Evolutionary conservation across 2,113 vertebrate genomes (phyloP).

Genomic region (Calyptommatus sinebrachiatus): DNA sequence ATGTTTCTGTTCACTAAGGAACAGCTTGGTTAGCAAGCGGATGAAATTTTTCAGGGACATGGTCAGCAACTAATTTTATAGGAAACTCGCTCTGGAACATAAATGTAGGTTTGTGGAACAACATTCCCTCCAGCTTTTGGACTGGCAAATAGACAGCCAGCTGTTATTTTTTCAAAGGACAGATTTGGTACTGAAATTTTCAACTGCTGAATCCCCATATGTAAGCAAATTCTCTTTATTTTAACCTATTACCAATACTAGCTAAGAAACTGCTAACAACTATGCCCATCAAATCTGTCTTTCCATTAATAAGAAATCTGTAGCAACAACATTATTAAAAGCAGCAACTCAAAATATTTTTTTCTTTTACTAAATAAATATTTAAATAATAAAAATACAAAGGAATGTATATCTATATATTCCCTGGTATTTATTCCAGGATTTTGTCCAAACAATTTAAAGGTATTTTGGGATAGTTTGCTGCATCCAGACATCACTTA

Average conservation of each 20-base stretch:
- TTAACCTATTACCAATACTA: slow-evolving; percentile 30
- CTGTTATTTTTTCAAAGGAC: neutral
- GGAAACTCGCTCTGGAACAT: neutral
- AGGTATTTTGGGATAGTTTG: too few relatives aligned
- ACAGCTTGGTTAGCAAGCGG: neutral
- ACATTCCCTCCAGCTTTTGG: neutral
- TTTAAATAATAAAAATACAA: too few relatives aligned
- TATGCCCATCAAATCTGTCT: slow-evolving; percentile 6
- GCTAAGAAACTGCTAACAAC: slow-evolving; percentile 40
- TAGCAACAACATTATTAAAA: neutral
- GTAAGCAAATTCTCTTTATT: neutral
- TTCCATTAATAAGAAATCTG: neutral
- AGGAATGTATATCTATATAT: neutral
- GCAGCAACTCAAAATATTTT: slow-evolving; percentile 32
- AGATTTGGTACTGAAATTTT: neutral
- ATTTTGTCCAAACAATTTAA: neutral
- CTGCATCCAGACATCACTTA: too few relatives aligned
- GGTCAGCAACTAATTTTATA: neutral
- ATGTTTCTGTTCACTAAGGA: neutral
- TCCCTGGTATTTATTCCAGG: slow-evolving; percentile 28
- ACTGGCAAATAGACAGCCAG: neutral
- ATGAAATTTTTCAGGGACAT: neutral
- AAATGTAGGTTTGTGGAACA: neutral
- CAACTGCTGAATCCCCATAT: neutral
- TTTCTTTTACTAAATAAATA: neutral